These are phyloP conservation scores for Abscondita cerata DNA, from an alignment of 2,888 invertebrate species.

Conservation along the genomic window DNA sequence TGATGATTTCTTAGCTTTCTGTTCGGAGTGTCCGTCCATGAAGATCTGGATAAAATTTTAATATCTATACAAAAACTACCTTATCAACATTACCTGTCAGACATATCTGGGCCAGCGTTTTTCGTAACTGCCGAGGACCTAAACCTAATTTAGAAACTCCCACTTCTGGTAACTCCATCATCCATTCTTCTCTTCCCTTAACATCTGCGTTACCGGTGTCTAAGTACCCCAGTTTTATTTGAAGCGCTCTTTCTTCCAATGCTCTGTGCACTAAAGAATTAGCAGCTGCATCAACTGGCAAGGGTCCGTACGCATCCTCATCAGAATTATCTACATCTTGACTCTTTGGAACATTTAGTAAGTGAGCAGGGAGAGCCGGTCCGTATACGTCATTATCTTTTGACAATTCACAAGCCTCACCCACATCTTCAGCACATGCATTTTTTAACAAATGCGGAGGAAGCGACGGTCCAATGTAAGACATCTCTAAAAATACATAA, in stretches of 20 bases:
- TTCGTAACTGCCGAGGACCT: slow-evolving; percentile 79
- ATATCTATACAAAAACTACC: too few relatives aligned
- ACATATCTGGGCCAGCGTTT: slow-evolving; percentile 78
- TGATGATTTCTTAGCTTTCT: slow-evolving; percentile 64
- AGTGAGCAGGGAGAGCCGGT: slow-evolving; percentile 56
- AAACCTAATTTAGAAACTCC: slow-evolving; percentile 72
- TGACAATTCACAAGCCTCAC: too few relatives aligned
- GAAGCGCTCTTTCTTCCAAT: slow-evolving; percentile 76
- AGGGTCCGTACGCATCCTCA: too few relatives aligned
- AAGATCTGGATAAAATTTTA: slow-evolving; percentile 67
- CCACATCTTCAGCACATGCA: slow-evolving; percentile 47
- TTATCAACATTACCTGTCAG: slow-evolving; percentile 75
- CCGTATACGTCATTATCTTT: slow-evolving; percentile 39
- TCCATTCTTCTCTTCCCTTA: slow-evolving; percentile 83
- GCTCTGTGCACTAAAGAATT: slow-evolving; percentile 68
- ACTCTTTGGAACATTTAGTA: slow-evolving; percentile 23
- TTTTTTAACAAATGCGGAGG: slow-evolving; percentile 52
- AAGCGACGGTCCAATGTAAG: slow-evolving; percentile 51
- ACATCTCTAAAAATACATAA: background rate
- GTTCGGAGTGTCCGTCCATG: slow-evolving; percentile 88
- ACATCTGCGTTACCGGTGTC: slow-evolving; percentile 55
- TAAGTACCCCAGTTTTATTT: slow-evolving; percentile 71
- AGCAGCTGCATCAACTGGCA: slow-evolving; percentile 65
- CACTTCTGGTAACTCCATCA: slow-evolving; percentile 84
- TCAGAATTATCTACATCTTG: too few relatives aligned